phyloP scores from a whole-genome alignment of 2,888 invertebrate genomes.

The Sabellastarte sp. region DNA sequence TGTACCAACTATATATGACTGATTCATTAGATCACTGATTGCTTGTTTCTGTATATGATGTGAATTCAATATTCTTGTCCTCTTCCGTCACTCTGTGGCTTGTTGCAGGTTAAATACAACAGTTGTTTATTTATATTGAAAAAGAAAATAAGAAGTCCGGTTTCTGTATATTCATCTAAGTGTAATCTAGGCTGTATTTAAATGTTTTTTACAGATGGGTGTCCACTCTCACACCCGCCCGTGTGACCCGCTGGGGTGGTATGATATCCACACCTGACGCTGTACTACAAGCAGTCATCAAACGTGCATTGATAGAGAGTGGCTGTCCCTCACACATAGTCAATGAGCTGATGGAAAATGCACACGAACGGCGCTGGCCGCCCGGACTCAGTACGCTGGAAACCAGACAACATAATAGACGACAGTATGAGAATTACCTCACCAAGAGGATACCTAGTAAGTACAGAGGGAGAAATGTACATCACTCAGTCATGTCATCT shows the following conservation, averaged over 20 bases:
- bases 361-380: slow-evolving; percentile 94
- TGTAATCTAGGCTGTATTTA: too few species aligned
- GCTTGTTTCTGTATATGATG: too few species aligned
- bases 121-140: too few species aligned
- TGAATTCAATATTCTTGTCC: too few species aligned
- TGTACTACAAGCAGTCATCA: slow-evolving; percentile 85
- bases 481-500: too few species aligned
- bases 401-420: slow-evolving; percentile 88
- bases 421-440: slow-evolving; percentile 90
- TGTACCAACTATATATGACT: too few species aligned
- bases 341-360: slow-evolving; percentile 94
- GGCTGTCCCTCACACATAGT: slow-evolving; percentile 92
- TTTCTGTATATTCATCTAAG: too few species aligned
- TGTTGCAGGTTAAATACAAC: too few species aligned
- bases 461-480: too few species aligned
- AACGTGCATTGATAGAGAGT: slow-evolving; percentile 83
- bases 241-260: slow-evolving; percentile 95
- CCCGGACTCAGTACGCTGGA: slow-evolving; percentile 85
- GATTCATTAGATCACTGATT: too few species aligned
- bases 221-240: slow-evolving; percentile 51
- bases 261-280: slow-evolving; percentile 98
- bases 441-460: slow-evolving; percentile 85
- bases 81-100: too few species aligned
- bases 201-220: slow-evolving; percentile 46
- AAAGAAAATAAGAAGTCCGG: too few species aligned